Conservation (phyloP, 1,140 invertebrate species). For the Helicorthomorpha holstii region DNA sequence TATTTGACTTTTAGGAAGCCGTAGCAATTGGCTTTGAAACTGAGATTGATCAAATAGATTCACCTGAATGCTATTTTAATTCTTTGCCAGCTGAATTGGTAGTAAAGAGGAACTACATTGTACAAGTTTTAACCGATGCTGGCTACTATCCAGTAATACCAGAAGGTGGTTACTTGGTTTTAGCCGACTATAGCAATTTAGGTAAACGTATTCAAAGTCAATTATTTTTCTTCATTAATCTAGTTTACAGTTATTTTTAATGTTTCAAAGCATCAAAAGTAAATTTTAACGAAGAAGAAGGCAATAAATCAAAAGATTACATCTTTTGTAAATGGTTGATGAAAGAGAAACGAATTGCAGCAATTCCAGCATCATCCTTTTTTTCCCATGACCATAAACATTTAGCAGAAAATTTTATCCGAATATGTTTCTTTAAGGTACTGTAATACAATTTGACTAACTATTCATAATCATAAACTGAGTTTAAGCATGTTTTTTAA, state of each 20-base stretch:
- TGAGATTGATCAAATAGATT: slow-evolving; percentile 51
- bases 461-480: no score
- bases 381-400: slow-evolving; percentile 66
- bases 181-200: slow-evolving; percentile 75
- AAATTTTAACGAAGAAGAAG: slow-evolving; percentile 15
- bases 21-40: slow-evolving; percentile 74
- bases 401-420: slow-evolving; percentile 69
- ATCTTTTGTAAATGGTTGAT: slow-evolving; percentile 90
- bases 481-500: no score
- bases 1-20: slow-evolving; percentile 74
- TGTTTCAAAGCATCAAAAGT: background rate
- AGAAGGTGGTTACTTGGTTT: slow-evolving; percentile 94
- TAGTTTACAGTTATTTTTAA: no score
- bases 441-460: no score
- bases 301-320: slow-evolving; percentile 53
- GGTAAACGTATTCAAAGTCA: no score
- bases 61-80: slow-evolving; percentile 69
- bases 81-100: slow-evolving; percentile 56
- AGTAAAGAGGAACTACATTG: slow-evolving; percentile 71
- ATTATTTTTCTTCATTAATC: no score
- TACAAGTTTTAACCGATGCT: slow-evolving; percentile 36
- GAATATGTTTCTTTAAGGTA: slow-evolving; percentile 87
- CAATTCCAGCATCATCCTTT: slow-evolving; percentile 91
- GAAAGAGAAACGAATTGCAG: slow-evolving; percentile 76
- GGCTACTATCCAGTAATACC: slow-evolving; percentile 85